A percentile compares a stretch with the other conserved stretches of the same genome.
These are phyloP conservation scores for Callyntrura guangdongensis DNA, from an alignment of 2,888 invertebrate genomes.

Conservation along the genomic window DNA sequence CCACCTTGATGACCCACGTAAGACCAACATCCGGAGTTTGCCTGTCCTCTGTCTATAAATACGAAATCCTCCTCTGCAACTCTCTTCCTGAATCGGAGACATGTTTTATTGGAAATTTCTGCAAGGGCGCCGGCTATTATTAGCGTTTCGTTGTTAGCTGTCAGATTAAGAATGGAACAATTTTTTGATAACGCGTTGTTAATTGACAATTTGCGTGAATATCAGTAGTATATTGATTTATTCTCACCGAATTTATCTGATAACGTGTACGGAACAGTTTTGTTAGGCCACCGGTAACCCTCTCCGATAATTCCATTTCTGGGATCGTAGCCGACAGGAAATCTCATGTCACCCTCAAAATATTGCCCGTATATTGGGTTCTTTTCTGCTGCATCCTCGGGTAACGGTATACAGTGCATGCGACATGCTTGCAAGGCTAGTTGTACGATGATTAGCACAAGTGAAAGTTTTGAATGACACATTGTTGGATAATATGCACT, in stretches of 20 bases:
- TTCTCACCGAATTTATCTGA: conserved; percentile 12
- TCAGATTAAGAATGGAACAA: no score
- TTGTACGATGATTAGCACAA: background rate
- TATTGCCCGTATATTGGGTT: conserved; percentile 45
- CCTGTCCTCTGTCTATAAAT: conserved; percentile 34
- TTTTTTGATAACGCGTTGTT: no score
- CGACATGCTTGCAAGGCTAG: no score
- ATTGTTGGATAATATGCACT: no score
- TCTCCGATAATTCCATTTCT: conserved; percentile 51
- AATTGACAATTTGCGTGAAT: conserved; percentile 35
- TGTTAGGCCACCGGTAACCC: conserved; percentile 40
- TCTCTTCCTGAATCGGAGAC: conserved; percentile 20
- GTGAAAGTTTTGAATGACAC: background rate
- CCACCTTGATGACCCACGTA: conserved; percentile 47
- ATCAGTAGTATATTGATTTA: background rate
- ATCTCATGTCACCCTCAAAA: conserved; percentile 57
- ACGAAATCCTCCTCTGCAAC: conserved; percentile 20
- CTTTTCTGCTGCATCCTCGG: background rate
- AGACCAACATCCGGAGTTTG: conserved; percentile 62
- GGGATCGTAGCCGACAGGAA: conserved; percentile 5
- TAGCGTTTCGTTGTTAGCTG: background rate
- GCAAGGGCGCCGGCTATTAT: conserved; percentile 11
- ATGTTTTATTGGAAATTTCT: conserved; percentile 49
- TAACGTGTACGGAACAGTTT: conserved; percentile 38
- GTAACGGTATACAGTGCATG: background rate